Base-by-base conservation (phyloP, 2,113 vertebrate species). In the Nothocercus julius region DNA sequence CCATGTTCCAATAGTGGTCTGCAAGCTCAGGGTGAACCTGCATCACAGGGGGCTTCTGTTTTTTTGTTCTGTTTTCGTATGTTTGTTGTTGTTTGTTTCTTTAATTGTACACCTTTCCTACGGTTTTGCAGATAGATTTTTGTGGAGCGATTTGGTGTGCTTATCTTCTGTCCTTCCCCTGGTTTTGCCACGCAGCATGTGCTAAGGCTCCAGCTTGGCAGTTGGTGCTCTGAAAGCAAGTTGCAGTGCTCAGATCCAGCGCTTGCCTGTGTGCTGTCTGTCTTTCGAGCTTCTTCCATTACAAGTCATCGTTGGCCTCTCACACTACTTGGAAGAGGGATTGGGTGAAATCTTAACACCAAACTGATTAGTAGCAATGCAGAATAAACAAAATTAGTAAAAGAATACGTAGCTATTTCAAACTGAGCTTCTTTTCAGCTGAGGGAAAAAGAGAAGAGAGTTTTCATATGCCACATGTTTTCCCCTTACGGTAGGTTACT, bases 71-170 rank as follows among this genome's bases (percentile, higher is more conserved):
- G 0, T 25, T 25, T 42, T 38, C 11, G 21, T 49, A 49, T 24
- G 49, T 49, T 49, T 49, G 49, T 49, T 24, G 19, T 49, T 47
- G 47, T 47, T 49, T 49, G 49, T 49, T 49, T 49, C 49, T 49
- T 49, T 49, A 49, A 49, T 82, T 6, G 0, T 49, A 67, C 89
- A 72, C 36, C 74, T 95, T 94, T 94, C 47, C 66, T 0, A 0
- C 56, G 63, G 79, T 47, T 93, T 91, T 90, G 74, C 62, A 87
- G 66, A 81, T 69, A 84, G 81, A 82, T 93, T 89, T 84, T 49
- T 49, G 49, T 62, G 84, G 66, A 84, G 77, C 77, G 81, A 82
- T 93, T 89, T 84, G 56, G 38, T 76, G 62, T 61, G 32, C 81
- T 82, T 84, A 32, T 4, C 19, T 73, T 75, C 70, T 56, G 42